Evolutionary conservation across 1,140 invertebrate genomes (phyloP), one percentile per base, ranked within the genome.

Genomic region (Leptinotarsa undecemlineata): DNA sequence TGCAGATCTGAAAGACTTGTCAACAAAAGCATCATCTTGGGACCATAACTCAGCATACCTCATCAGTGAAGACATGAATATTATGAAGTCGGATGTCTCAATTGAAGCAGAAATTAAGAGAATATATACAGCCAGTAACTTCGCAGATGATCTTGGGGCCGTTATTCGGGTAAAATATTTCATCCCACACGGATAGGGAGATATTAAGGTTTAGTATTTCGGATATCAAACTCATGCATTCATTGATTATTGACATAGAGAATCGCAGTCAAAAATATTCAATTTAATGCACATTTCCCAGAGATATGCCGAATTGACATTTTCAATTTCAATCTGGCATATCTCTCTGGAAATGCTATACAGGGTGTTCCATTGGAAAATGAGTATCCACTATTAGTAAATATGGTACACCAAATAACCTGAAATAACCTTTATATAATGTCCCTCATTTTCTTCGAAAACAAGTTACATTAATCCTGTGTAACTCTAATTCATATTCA

Each of bases 21-120:
- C 48, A 26, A 42, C 17, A 3, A n/a, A 26, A 26, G 17, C 47
- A 26, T 33, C 14, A 60, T 60, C 14, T 14, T 72, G 67, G 3
- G 42, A 75, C n/a, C 6, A 67, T 20, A n/a, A 64, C 20, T 2
- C n/a, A 14, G 14, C 8, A 17, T 8, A 14, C 61, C 26, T 74
- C 13, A 48, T 48, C 20, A 48, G 48, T 70, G 48, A 19, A 15
- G 66, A 62, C 48, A 61, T 74, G 21, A 15, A 63, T 63, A 60
- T 71, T 1, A 60, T 11, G 4, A 48, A 71, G 4, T 13, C 64
- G 6, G 1, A 2, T 19, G 48, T 42, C 13, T 17, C 11, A 42
- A 42, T n/a, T 14, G 19, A 13, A 21, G 14, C 13, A 57, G 8
- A 57, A 20, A 21, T 71, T n/a, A 33, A 60, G 47, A 61, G 17